Percentiles rank a stretch among this genome's conserved stretches.
Evolutionary conservation across 2,797 vertebrate genomes (phyloP).

Genomic region (Amniataba percoides): DNA sequence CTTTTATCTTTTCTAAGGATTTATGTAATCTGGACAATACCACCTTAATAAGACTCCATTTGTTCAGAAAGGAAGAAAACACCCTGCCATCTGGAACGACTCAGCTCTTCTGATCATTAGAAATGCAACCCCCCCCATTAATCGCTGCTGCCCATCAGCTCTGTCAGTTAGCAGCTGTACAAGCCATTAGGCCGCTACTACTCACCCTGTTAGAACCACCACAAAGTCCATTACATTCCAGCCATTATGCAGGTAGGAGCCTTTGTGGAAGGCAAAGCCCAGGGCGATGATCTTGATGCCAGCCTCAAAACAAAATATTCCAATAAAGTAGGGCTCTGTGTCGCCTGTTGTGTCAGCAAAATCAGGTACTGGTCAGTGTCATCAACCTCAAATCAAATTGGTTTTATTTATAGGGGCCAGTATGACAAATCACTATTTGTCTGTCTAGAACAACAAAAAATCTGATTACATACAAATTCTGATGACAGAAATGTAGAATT

Average conservation of each 20-base stretch:
- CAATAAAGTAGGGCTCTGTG: slow-evolving; percentile 98
- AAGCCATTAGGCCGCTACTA: slow-evolving; percentile 69
- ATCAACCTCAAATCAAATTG: background rate
- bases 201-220: slow-evolving; percentile 96
- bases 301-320: slow-evolving; percentile 98
- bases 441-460: too few species aligned
- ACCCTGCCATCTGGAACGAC: slow-evolving; percentile 57
- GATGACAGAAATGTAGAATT: too few species aligned
- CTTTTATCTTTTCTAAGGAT: too few species aligned
- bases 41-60: too few species aligned
- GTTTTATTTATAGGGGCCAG: too few species aligned
- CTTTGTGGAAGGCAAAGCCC: slow-evolving; percentile 97
- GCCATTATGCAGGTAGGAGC: slow-evolving; percentile 94
- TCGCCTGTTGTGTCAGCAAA: slow-evolving; percentile 79
- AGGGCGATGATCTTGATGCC: slow-evolving; percentile 97
- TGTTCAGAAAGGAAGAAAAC: slow-evolving; percentile 51
- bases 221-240: slow-evolving; percentile 99
- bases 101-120: slow-evolving; percentile 60
- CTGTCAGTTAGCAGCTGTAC: slow-evolving; percentile 67
- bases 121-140: slow-evolving; percentile 59
- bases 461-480: too few species aligned
- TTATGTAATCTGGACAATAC: too few species aligned
- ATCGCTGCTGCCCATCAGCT: slow-evolving; percentile 69
- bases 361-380: background rate
- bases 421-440: too few species aligned